phyloP scores from a whole-genome alignment of 30 jellyfish, hydroid and myxozoan species.

The Hydractinia echinata region DNA sequence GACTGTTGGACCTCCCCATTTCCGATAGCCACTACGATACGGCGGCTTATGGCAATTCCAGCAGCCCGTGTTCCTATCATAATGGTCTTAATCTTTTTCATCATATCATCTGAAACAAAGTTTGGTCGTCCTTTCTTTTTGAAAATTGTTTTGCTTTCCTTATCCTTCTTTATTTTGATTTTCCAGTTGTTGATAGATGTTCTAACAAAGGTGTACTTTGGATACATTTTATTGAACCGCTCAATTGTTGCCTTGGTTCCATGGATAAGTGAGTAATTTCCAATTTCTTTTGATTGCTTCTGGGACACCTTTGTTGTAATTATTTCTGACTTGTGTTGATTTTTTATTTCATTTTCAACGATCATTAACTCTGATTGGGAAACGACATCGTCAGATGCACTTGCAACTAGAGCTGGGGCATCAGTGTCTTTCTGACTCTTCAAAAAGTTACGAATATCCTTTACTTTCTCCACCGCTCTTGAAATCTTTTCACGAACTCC shows the following conservation, averaged over 20 bases:
- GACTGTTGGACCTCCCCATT: not conserved
- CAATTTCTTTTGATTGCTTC: slow-evolving; percentile 1
- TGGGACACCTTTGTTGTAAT: slow-evolving; percentile 7
- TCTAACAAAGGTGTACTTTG: too few relatives aligned
- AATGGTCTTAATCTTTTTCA: slow-evolving; percentile 1
- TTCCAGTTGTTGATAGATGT: too few relatives aligned
- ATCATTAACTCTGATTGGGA: not conserved
- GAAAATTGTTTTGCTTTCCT: too few relatives aligned
- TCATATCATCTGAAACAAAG: not conserved
- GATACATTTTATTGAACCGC: slow-evolving; percentile 9
- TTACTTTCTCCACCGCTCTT: not conserved
- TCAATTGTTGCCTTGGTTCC: not conserved
- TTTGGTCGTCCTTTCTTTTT: slow-evolving; percentile 15
- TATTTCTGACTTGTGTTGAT: not conserved
- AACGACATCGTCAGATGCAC: slow-evolving; percentile 9
- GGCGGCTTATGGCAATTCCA: slow-evolving; percentile 20
- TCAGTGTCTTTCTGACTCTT: not conserved
- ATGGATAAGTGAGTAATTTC: not conserved
- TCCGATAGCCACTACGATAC: slow-evolving; percentile 12
- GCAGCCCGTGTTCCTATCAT: slow-evolving; percentile 25
- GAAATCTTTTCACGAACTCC: not conserved
- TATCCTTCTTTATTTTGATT: too few relatives aligned
- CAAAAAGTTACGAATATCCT: slow-evolving; percentile 3
- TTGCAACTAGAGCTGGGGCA: not conserved
- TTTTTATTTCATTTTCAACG: slow-evolving; percentile 1